phyloP scores from a whole-genome alignment of 1,140 invertebrate genomes.

The Potamilus streckersoni region DNA sequence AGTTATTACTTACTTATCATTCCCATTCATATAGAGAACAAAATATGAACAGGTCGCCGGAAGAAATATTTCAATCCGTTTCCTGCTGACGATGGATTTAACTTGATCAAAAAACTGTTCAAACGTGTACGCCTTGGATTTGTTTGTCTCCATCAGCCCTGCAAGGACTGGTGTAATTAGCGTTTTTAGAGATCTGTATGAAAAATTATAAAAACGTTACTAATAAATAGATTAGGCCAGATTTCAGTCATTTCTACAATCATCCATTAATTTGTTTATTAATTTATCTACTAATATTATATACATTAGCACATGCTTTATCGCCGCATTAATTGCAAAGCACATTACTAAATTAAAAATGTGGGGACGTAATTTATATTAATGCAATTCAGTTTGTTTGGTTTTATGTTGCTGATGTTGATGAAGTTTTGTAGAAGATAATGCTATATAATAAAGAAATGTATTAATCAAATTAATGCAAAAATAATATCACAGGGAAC shows the following conservation, averaged over 20 bases:
- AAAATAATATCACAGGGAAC: not conserved
- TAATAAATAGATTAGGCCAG: no score
- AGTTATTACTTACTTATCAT: no score
- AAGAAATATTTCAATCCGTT: conserved; percentile 7
- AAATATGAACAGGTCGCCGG: not conserved
- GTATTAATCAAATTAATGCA: not conserved
- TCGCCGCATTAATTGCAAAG: no score
- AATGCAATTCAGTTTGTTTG: not conserved
- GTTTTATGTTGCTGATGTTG: not conserved
- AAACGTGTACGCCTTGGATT: not conserved
- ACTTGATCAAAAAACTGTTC: conserved; percentile 15
- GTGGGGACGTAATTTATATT: not conserved
- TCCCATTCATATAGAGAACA: not conserved
- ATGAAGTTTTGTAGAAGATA: not conserved
- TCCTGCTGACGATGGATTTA: conserved; percentile 1
- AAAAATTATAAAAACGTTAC: not conserved
- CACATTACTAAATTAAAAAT: no score
- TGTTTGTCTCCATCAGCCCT: conserved; percentile 10
- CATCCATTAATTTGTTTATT: no score
- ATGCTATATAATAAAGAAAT: not conserved
- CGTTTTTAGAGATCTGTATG: conserved; percentile 16
- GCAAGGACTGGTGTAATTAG: conserved; percentile 10
- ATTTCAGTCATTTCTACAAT: no score
- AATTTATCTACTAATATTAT: no score
- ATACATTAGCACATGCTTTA: no score